Evolutionary conservation across 1,140 invertebrate species (phyloP), one percentile per base, ranked within the genome.

Genomic region (Pentalonia nigronervosa): DNA sequence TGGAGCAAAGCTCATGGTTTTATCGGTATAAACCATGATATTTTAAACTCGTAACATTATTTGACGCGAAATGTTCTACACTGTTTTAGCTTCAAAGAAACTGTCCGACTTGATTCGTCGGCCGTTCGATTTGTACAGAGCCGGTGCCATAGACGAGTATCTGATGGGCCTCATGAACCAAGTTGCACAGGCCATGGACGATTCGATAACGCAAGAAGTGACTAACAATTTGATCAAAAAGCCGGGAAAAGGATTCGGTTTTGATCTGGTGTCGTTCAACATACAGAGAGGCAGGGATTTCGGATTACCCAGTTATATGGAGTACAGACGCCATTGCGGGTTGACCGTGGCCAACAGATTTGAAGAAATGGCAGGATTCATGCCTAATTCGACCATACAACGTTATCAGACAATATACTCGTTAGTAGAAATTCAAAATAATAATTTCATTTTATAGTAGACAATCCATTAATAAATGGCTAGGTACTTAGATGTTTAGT

Each of bases 1-100:
- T 99, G 98, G 98, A 98, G 98, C 93, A 98, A 98, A 95, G 97
- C 97, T 47, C 98, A 99, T 94, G 98, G 98, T 95, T 99, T 98
- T 95, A 98, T 99, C 93, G 97, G 97, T 97, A 96, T 96, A 14
- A 34, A 81, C 25, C 48, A 47, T 21, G 45, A 87, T 87, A 87
- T 47, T 47, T 76, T 86, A 17, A 86, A 86, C 2, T 30, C 25
- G 23, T 87, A 2, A 48, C 45, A 48, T 48, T 17, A 1, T 60
- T 67, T 56, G 11, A 53, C 41, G 6, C 34, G 30, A n/a, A 56
- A 94, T 94, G 94, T 88, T 21, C 20, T 34, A n/a, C 23, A 88
- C 47, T 4, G 47, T 53, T 88, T 50, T 95, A 97, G 98, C 98
- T 93, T 98, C 98, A 0, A 98, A 98, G 95, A 96, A 98, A 94